Evolutionary conservation across 1,140 invertebrate species (phyloP), one percentile per base, ranked within the genome.

Genomic region (Reticulitermes speratus): DNA sequence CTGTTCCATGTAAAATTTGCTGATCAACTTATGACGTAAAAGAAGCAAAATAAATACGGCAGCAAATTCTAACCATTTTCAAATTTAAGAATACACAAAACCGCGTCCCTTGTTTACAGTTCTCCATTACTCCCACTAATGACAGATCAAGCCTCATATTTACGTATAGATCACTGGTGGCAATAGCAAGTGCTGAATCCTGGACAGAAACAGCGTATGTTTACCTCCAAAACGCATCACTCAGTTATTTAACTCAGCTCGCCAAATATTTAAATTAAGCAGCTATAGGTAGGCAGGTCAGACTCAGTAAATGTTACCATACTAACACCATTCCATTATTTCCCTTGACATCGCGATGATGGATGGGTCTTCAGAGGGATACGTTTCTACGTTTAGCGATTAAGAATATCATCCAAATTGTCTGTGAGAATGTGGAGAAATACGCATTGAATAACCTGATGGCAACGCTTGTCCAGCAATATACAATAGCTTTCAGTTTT

Each of bases 201-300:
- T 30, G 65, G n/a, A n/a, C n/a, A 75, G 7, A 75, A 30, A 25
- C n/a, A 75, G 25, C n/a, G 25, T 30, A 25, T 75, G 16, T 75
- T 30, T 30, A 75, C 65, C 9, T 30, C n/a, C 65, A 75, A 8
- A 25, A 8, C 3, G 65, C 8, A 75, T 65, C 59, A 65, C 3
- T 8, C 25, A 75, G 65, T 75, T 30, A 75, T 75, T 30, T 75
- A 30, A 30, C 65, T 75, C 6, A 7, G 65, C 65, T 75, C 8
- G 65, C 65, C 65, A 75, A 75, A 75, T 75, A 75, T 75, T 75
- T 75, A 75, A 75, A 75, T 30, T 75, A 75, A 25, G 65, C 65
- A n/a, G 59, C n/a, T n/a, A 21, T 19, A 75, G 65, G 12, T 30
- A 75, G n/a, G 25, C 25, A 75, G 65, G 65, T 75, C 65, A 75